Percentiles rank a stretch among this genome's conserved stretches.
Conservation (phyloP, 2,113 vertebrate species). For the Sinocyclocheilus maitianheensis region DNA sequence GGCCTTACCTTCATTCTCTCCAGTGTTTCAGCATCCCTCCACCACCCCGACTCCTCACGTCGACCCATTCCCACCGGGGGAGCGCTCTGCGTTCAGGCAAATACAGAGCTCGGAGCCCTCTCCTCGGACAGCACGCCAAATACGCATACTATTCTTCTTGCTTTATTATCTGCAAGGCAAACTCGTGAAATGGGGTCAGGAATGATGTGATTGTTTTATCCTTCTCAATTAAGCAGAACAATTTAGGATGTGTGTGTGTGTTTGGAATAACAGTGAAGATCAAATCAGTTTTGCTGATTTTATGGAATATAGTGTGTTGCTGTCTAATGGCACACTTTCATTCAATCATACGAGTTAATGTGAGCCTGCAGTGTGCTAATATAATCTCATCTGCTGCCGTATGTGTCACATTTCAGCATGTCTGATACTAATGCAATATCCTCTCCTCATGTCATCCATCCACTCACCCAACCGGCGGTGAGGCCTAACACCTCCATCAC, state of each 20-base stretch:
- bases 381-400: constrained; percentile 58
- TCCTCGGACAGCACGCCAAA: no score
- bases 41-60: no score
- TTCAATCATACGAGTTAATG: constrained; percentile 51
- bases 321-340: constrained; percentile 46
- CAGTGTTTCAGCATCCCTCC: no score
- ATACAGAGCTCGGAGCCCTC: no score
- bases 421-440: constrained; percentile 68
- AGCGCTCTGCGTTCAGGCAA: no score
- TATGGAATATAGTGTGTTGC: not conserved
- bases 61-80: no score
- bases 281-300: constrained; percentile 21
- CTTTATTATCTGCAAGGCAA: no score
- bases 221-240: not conserved
- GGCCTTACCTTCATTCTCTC: no score
- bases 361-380: constrained; percentile 60
- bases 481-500: constrained; percentile 12
- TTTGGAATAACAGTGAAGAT: not conserved
- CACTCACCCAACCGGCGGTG: not conserved
- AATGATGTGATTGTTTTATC: not conserved
- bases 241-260: not conserved
- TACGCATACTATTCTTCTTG: no score
- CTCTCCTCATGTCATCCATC: constrained; percentile 52
- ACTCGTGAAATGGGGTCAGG: not conserved
- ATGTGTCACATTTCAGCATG: constrained; percentile 67